Evolutionary conservation across 2,113 vertebrate genomes (phyloP).

Genomic region (Laticauda laticaudata): DNA sequence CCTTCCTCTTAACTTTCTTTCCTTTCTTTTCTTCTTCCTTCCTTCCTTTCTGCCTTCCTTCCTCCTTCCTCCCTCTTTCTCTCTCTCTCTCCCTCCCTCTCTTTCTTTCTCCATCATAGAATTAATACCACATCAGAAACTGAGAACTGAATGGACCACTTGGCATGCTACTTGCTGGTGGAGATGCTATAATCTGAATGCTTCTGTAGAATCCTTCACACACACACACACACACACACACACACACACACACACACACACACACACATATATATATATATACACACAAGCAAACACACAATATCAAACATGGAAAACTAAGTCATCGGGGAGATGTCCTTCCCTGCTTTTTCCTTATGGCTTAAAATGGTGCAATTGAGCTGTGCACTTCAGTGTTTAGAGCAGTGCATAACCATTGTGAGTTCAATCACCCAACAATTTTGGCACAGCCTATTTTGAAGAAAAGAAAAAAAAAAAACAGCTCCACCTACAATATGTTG

Average conservation of each 20-base stretch:
- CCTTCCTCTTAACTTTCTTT: background rate
- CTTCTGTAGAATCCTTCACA: background rate
- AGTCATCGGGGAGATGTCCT: background rate
- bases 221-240: no score
- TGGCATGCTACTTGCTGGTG: background rate
- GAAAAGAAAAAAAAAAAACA: no score
- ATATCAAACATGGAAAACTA: background rate
- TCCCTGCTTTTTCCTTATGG: background rate
- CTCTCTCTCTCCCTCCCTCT: no score
- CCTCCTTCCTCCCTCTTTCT: background rate
- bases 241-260: background rate
- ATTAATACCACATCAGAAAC: background rate
- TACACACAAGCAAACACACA: no score
- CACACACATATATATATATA: no score
- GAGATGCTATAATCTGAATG: background rate
- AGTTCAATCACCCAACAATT: background rate
- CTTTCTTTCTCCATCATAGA: background rate
- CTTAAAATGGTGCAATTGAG: background rate
- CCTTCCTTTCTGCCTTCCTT: background rate
- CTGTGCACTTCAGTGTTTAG: background rate
- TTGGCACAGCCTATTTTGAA: background rate
- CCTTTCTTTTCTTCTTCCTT: background rate
- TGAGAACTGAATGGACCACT: background rate
- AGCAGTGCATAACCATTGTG: background rate
- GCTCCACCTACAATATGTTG: no score